A percentile compares a stretch with the other conserved stretches of the same genome.
Conservation (phyloP, 2,113 vertebrate species). For the Rissa tridactyla region DNA sequence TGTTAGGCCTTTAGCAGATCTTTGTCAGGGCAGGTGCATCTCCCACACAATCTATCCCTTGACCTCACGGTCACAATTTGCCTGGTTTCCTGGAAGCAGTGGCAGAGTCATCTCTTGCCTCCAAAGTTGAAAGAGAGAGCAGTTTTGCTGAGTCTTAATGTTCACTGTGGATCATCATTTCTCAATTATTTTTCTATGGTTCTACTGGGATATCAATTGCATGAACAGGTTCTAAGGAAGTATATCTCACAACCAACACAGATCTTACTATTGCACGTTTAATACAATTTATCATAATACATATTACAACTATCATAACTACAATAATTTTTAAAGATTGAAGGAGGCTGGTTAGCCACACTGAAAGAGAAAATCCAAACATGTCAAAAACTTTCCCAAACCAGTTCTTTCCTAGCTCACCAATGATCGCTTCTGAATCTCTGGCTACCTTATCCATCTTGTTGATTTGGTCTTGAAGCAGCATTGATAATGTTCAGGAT, state of each 20-base stretch:
- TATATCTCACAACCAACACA: background rate
- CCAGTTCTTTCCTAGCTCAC: background rate
- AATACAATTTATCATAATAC: background rate
- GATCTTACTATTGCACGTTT: background rate
- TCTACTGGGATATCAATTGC: background rate
- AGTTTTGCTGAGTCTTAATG: background rate
- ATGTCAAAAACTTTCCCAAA: background rate
- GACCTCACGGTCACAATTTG: background rate
- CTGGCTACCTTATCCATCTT: background rate
- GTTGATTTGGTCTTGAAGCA: background rate
- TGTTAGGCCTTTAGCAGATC: background rate
- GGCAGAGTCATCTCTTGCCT: background rate
- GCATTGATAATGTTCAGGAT: background rate
- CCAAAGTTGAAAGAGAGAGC: background rate
- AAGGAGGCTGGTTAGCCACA: background rate
- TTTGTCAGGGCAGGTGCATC: background rate
- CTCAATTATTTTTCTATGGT: background rate
- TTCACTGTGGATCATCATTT: background rate
- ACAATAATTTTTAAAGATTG: background rate
- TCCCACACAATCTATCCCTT: background rate
- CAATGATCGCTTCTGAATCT: background rate
- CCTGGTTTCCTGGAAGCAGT: background rate
- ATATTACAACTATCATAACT: background rate
- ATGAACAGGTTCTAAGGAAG: background rate
- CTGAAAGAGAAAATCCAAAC: background rate